A percentile compares a stretch with the other conserved stretches of the same genome.
phyloP scores from a whole-genome alignment of 2,888 invertebrate genomes.

The Calliphora vomitoria region DNA sequence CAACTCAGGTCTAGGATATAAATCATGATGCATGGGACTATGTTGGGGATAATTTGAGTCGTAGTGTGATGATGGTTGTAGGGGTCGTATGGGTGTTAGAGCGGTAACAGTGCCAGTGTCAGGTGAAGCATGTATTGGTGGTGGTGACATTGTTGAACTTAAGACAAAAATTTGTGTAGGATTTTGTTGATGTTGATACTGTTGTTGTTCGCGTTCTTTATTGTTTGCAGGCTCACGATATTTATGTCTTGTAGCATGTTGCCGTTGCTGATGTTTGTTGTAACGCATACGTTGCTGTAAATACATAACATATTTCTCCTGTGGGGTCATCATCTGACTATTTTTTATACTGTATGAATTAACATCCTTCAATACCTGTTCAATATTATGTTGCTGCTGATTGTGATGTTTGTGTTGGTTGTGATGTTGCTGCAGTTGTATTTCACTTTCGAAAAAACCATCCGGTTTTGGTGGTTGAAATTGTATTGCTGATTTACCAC shows the following conservation, averaged over 20 bases:
- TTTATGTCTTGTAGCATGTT: conserved; percentile 62
- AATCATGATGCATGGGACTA: conserved; percentile 76
- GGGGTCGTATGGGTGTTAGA: conserved; percentile 50
- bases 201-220: conserved; percentile 43
- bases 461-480: conserved; percentile 73
- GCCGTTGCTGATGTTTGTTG: conserved; percentile 76
- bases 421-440: conserved; percentile 38
- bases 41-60: conserved; percentile 77
- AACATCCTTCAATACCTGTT: conserved; percentile 70
- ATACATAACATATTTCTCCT: conserved; percentile 83
- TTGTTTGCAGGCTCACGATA: conserved; percentile 61
- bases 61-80: conserved; percentile 53
- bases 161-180: conserved; percentile 74
- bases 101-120: conserved; percentile 41
- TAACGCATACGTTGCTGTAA: conserved; percentile 82
- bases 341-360: conserved; percentile 71
- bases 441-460: conserved; percentile 72
- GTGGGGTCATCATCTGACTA: conserved; percentile 81
- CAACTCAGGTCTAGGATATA: conserved; percentile 75
- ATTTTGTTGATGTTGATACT: conserved; percentile 63
- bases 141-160: conserved; percentile 75
- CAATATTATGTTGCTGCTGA: conserved; percentile 71
- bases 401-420: conserved; percentile 52
- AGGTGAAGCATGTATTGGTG: conserved; percentile 66
- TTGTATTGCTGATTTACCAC: conserved; percentile 68